Conservation (phyloP, 2,113 vertebrate species). For the Prunella himalayana region DNA sequence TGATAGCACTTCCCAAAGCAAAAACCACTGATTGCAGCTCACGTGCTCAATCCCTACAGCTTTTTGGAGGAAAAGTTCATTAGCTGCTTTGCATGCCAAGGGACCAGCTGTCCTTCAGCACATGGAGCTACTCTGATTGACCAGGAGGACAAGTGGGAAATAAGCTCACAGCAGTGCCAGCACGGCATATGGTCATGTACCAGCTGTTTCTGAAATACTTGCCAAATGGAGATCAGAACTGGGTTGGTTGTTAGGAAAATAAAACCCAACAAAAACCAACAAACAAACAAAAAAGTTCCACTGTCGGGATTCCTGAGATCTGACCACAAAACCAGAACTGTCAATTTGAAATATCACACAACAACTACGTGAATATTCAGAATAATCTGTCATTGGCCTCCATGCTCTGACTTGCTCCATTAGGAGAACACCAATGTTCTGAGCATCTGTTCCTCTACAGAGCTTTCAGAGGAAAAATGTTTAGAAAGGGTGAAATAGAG, state of each 20-base stretch:
- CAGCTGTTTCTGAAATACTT: conserved; percentile 58
- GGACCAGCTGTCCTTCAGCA: conserved; percentile 63
- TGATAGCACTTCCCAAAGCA: not conserved
- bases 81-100: conserved; percentile 50
- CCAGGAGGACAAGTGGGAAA: conserved; percentile 60
- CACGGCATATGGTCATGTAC: conserved; percentile 28
- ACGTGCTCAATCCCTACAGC: not conserved
- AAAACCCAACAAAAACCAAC: not conserved
- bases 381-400: not conserved
- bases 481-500: not conserved
- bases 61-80: conserved; percentile 44
- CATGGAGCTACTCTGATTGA: conserved; percentile 42
- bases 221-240: conserved; percentile 1
- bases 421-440: not conserved
- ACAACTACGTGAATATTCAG: not conserved
- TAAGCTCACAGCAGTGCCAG: conserved; percentile 41
- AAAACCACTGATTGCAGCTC: not conserved
- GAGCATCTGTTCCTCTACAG: not conserved
- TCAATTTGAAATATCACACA: not conserved
- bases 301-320: not conserved
- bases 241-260: conserved; percentile 8
- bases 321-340: not conserved
- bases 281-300: not conserved
- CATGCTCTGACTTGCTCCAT: not conserved
- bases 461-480: not conserved